A percentile compares a stretch with the other conserved stretches of the same genome.
These are phyloP conservation scores for Etheostoma spectabile DNA, from an alignment of 2,113 vertebrate genomes.

Conservation along the genomic window DNA sequence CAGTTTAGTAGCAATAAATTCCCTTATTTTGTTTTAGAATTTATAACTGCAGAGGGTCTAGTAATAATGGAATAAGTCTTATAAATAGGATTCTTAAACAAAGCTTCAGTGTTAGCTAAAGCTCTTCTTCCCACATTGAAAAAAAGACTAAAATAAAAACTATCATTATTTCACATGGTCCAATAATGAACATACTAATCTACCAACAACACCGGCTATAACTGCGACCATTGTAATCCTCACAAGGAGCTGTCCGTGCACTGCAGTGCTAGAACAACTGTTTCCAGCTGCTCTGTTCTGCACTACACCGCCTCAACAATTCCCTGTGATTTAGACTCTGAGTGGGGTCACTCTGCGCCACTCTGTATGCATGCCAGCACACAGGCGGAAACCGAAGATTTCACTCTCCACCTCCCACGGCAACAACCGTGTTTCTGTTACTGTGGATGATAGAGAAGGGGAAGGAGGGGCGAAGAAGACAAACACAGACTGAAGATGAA, in stretches of 20 bases:
- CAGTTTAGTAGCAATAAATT: not conserved
- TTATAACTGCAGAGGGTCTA: not conserved
- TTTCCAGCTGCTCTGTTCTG: not conserved
- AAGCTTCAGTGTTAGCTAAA: not conserved
- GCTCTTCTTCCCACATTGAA: not conserved
- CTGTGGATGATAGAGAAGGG: not conserved
- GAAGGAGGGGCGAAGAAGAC: conserved; percentile 14
- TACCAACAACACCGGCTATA: not conserved
- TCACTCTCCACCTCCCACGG: conserved; percentile 6
- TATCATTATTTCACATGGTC: not conserved
- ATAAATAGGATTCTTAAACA: not conserved
- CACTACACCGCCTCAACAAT: not conserved
- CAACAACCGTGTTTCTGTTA: conserved; percentile 35
- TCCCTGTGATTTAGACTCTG: conserved; percentile 22
- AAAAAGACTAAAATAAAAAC: not conserved
- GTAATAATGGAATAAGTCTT: not conserved
- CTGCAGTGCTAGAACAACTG: conserved; percentile 44
- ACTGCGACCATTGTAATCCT: not conserved
- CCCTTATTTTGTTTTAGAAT: not conserved
- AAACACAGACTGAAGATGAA: conserved; percentile 20
- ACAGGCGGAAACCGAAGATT: not conserved
- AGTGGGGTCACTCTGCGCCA: conserved; percentile 33
- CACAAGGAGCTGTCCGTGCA: conserved; percentile 19
- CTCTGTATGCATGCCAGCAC: conserved; percentile 37
- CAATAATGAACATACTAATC: not conserved